Conservation (phyloP, 2,113 vertebrate species). For the Amblyornis subalaris region DNA sequence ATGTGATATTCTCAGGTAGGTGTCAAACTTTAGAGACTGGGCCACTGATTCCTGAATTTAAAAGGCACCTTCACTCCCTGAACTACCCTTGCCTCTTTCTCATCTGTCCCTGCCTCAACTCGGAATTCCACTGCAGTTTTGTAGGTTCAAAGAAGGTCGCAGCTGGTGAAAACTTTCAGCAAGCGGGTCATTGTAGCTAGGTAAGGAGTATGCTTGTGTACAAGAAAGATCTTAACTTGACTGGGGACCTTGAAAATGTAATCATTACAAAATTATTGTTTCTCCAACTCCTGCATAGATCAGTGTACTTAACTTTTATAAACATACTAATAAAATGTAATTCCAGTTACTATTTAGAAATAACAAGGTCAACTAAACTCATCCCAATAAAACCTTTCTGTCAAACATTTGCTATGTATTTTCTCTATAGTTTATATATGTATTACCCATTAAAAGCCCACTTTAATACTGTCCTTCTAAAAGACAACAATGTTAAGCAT, state of each 20-base stretch:
- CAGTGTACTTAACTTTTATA: background rate
- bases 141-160: background rate
- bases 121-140: background rate
- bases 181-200: fast-evolving
- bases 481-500: background rate
- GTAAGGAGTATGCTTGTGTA: background rate
- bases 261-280: background rate
- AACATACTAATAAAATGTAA: background rate
- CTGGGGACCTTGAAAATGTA: background rate
- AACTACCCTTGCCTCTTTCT: background rate
- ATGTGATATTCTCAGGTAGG: background rate
- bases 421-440: background rate
- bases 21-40: background rate
- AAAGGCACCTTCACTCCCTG: background rate
- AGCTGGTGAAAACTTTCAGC: background rate
- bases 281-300: background rate
- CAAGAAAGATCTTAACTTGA: background rate
- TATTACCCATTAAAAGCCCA: background rate
- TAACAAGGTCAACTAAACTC: background rate
- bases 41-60: background rate
- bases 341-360: background rate
- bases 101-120: background rate
- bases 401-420: background rate
- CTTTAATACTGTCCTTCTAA: background rate
- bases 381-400: background rate